phyloP scores from a whole-genome alignment of 2,797 vertebrate species.

The Acanthornis magna region DNA sequence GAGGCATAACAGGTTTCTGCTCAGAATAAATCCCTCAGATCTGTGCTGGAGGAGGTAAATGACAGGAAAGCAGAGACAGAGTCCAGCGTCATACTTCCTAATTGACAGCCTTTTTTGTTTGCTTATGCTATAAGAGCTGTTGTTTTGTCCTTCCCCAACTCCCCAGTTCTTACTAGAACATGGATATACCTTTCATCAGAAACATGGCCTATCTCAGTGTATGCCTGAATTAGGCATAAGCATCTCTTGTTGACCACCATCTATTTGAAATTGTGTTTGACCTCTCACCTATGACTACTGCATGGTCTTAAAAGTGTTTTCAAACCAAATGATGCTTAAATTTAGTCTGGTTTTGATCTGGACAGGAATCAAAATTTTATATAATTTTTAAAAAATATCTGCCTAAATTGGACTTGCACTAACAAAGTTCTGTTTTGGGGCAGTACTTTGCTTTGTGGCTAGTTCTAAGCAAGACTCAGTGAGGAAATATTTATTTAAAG shows the following conservation, averaged over 20 bases:
- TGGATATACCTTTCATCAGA: not conserved
- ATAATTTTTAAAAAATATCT: not conserved
- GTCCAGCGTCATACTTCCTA: not conserved
- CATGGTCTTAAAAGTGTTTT: not conserved
- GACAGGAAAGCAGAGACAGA: not conserved
- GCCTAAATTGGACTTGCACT: not conserved
- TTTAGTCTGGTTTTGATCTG: not conserved
- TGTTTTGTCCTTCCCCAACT: not conserved
- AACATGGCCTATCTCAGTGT: not conserved
- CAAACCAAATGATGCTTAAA: not conserved
- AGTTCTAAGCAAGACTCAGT: not conserved
- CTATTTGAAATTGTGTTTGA: not conserved
- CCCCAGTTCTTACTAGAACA: not conserved
- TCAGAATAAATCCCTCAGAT: not conserved
- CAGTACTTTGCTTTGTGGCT: not conserved
- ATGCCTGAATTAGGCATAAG: not conserved
- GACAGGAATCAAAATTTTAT: not conserved
- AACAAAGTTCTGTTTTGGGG: not conserved
- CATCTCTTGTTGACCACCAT: not conserved
- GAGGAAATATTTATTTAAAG: slow-evolving; percentile 16
- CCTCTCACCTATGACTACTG: not conserved
- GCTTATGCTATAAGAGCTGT: not conserved
- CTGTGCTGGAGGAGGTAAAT: not conserved
- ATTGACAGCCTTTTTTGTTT: not conserved
- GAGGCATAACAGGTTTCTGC: not conserved